A percentile compares a stretch with the other conserved stretches of the same genome.
Evolutionary conservation across 2,797 vertebrate species (phyloP).

Genomic region (Argya squamiceps): DNA sequence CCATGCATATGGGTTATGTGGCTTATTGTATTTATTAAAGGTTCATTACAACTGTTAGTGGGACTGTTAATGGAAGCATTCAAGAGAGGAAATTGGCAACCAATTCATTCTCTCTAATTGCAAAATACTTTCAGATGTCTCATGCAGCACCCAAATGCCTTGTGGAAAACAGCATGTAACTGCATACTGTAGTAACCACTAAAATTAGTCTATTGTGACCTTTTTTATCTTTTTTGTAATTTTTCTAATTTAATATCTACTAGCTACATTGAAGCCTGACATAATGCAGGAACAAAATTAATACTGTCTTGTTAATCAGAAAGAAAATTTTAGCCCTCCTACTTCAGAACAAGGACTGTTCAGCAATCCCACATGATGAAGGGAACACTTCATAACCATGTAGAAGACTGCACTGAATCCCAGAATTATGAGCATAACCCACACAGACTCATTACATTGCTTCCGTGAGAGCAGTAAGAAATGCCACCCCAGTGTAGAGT

Average conservation of each 20-base stretch:
- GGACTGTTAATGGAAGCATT: slow-evolving; percentile 4
- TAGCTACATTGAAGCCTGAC: not conserved
- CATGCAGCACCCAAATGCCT: not conserved
- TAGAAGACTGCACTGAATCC: not conserved
- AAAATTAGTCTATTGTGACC: not conserved
- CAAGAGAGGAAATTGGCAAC: not conserved
- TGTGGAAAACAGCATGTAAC: not conserved
- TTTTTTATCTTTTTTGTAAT: not conserved
- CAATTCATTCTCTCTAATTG: slow-evolving; percentile 36
- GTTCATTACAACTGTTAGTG: not conserved
- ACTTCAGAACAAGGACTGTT: not conserved
- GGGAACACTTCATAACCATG: not conserved
- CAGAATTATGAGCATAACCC: not conserved
- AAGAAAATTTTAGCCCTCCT: not conserved
- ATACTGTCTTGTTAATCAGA: not conserved
- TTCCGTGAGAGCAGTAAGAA: not conserved
- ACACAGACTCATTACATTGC: not conserved
- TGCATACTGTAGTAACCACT: not conserved
- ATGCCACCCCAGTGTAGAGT: not conserved
- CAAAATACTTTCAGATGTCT: not conserved
- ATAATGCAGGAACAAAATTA: not conserved
- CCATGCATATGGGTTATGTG: not conserved
- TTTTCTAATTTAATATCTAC: not conserved
- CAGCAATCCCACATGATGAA: not conserved
- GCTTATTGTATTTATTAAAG: slow-evolving; percentile 10